These are phyloP conservation scores for Ceratosolen fusciceps DNA, from an alignment of 1,140 invertebrate species.

Conservation along the genomic window DNA sequence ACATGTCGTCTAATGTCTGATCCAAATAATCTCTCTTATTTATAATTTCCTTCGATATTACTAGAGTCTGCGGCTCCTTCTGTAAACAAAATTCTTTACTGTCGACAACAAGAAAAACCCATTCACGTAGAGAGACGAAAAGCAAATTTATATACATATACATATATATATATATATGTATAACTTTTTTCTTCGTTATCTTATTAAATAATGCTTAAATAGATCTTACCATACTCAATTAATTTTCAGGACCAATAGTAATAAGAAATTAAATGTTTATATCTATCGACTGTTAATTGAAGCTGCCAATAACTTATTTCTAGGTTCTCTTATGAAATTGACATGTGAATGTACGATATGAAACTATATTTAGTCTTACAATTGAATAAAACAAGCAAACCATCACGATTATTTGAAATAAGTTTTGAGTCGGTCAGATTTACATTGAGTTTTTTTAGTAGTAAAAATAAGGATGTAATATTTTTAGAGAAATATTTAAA, in stretches of 20 bases:
- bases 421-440: too few species aligned
- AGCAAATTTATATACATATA: too few species aligned
- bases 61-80: not conserved
- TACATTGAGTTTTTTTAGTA: too few species aligned
- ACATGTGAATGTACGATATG: slow-evolving; percentile 23
- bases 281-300: not conserved
- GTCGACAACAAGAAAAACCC: not conserved
- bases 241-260: not conserved
- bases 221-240: not conserved
- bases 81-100: not conserved
- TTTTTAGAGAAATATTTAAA: not conserved
- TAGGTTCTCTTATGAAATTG: slow-evolving; percentile 24
- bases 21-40: not conserved
- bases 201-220: too few species aligned
- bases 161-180: not conserved
- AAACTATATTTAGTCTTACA: slow-evolving; percentile 2
- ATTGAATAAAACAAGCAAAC: slow-evolving; percentile 1
- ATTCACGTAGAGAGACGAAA: not conserved
- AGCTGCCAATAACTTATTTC: slow-evolving; percentile 37
- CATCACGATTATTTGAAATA: not conserved
- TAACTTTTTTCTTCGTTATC: not conserved
- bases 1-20: too few species aligned
- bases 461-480: too few species aligned
- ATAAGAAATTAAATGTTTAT: slow-evolving; percentile 9
- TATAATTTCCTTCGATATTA: not conserved